A percentile compares a stretch with the other conserved stretches of the same genome.
These are phyloP conservation scores for Gymnothorax javanicus DNA, from an alignment of 2,797 vertebrate genomes.

Conservation along the genomic window DNA sequence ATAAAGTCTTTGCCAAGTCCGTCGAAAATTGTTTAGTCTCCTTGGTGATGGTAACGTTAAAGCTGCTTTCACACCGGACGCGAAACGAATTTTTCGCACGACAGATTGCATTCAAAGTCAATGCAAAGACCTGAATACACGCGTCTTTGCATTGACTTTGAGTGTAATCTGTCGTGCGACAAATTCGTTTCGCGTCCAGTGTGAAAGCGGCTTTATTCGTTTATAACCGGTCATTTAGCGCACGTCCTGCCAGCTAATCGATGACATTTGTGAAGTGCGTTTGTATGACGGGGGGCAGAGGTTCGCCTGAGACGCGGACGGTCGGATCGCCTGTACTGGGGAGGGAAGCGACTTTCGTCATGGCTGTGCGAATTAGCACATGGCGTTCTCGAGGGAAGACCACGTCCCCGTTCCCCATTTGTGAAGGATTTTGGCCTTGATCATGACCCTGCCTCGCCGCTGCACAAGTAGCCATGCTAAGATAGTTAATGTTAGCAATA, in stretches of 20 bases:
- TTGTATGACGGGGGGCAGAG: neutral
- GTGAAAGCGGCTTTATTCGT: too few species aligned
- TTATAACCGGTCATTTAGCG: neutral
- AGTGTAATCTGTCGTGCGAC: too few species aligned
- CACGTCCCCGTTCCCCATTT: neutral
- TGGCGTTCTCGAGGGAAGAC: slow-evolving; percentile 13
- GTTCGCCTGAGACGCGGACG: neutral
- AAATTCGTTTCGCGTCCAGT: too few species aligned
- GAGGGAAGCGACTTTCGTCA: neutral
- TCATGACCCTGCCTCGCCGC: slow-evolving; percentile 37
- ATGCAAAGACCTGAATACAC: too few species aligned
- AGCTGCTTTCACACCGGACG: too few species aligned
- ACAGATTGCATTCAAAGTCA: too few species aligned
- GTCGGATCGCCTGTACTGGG: neutral
- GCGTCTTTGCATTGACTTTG: too few species aligned
- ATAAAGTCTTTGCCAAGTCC: neutral
- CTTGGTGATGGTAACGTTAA: neutral
- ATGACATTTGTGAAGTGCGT: neutral
- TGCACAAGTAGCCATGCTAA: neutral
- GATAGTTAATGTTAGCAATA: too few species aligned
- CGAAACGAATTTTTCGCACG: too few species aligned
- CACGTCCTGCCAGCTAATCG: neutral
- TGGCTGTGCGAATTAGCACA: slow-evolving; percentile 16
- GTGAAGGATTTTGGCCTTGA: slow-evolving; percentile 48
- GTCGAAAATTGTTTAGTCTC: neutral